Conservation (phyloP, 2,888 invertebrate species). For the Acleris emargana region DNA sequence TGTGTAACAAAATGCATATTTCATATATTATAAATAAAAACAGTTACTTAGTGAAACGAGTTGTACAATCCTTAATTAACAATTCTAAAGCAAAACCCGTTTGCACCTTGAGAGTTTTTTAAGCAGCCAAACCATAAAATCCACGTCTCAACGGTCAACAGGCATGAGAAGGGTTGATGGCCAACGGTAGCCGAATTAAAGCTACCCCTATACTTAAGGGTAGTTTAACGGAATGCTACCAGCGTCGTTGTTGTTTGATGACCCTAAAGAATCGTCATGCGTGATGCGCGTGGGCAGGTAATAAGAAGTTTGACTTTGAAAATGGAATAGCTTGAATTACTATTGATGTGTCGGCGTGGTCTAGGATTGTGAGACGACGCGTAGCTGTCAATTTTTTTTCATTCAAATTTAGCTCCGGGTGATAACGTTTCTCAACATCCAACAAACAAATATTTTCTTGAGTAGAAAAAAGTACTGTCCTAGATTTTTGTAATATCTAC, state of each 20-base stretch:
- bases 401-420: no score
- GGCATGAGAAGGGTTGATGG: conserved; percentile 57
- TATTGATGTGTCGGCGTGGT: not conserved
- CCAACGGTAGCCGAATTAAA: conserved; percentile 51
- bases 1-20: no score
- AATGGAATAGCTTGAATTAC: not conserved
- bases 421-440: no score
- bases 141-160: conserved; percentile 39
- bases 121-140: conserved; percentile 6
- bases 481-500: no score
- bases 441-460: no score
- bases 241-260: conserved; percentile 35
- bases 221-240: conserved; percentile 24
- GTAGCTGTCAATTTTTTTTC: no score
- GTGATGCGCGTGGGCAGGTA: conserved; percentile 18
- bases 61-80: no score
- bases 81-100: no score
- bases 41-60: no score
- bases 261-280: conserved; percentile 23
- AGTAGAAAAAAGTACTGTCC: no score
- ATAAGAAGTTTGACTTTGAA: not conserved
- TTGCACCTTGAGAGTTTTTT: not conserved
- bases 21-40: no score
- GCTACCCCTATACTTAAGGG: conserved; percentile 50
- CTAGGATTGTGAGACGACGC: no score